Conservation (phyloP, 2,797 vertebrate genomes). For the Triplophysa yarkandensis region DNA sequence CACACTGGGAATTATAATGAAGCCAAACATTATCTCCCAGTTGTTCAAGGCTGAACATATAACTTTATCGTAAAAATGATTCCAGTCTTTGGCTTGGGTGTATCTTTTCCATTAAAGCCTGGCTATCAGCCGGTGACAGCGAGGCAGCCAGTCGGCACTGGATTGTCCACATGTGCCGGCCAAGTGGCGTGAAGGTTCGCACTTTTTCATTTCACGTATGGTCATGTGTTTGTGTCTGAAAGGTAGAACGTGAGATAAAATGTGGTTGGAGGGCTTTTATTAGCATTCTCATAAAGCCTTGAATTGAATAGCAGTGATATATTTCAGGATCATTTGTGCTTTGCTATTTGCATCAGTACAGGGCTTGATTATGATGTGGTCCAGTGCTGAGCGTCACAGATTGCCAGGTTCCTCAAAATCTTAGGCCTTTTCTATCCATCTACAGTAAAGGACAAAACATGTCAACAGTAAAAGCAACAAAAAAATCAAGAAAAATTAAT, state of each 20-base stretch:
- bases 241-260: conserved; percentile 3
- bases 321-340: background rate
- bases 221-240: conserved; percentile 36
- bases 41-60: conserved; percentile 99
- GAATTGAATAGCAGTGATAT: background rate
- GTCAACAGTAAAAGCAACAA: too few species aligned
- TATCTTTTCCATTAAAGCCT: conserved; percentile 98
- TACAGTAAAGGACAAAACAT: too few species aligned
- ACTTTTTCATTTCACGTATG: conserved; percentile 64
- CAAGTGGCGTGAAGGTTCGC: conserved; percentile 80
- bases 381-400: background rate
- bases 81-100: conserved; percentile 98
- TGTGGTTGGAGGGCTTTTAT: background rate
- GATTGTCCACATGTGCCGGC: conserved; percentile 87
- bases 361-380: background rate
- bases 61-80: conserved; percentile 99
- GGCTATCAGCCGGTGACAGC: conserved; percentile 96
- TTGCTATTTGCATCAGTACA: background rate
- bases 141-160: conserved; percentile 89
- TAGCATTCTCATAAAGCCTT: background rate
- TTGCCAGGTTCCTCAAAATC: background rate
- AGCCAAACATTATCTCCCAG: conserved; percentile 98
- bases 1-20: conserved; percentile 99
- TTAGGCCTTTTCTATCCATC: too few species aligned
- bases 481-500: too few species aligned